phyloP scores from a whole-genome alignment of 64 coral and sea anemone genomes.

The Pocillopora damicornis region DNA sequence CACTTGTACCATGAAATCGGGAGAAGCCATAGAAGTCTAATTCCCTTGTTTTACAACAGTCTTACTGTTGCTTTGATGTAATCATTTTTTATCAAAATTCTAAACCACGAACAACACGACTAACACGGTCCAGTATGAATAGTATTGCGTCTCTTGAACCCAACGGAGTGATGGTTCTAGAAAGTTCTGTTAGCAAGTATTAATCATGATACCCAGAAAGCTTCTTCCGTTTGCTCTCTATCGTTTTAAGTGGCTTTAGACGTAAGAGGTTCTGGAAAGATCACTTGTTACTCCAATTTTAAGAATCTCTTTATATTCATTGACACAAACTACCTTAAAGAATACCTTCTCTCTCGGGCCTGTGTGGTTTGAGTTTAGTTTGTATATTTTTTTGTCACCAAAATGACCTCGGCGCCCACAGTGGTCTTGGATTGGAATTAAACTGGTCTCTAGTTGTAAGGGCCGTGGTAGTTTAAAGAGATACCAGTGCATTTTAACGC shows the following conservation, averaged over 20 bases:
- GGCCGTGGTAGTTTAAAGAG: too few relatives aligned
- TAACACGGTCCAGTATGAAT: background rate
- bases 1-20: background rate
- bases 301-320: background rate
- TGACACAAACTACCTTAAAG: background rate
- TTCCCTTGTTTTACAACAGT: background rate
- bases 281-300: background rate
- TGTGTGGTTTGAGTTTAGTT: background rate
- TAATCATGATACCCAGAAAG: background rate
- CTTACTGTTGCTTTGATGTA: constrained; percentile 21
- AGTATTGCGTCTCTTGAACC: too few relatives aligned
- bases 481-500: too few relatives aligned
- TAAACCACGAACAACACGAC: background rate
- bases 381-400: background rate
- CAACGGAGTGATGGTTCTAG: background rate
- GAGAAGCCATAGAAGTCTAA: background rate
- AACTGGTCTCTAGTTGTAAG: too few relatives aligned
- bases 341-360: background rate
- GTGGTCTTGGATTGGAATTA: background rate
- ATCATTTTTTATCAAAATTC: background rate
- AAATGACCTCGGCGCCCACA: background rate
- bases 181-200: background rate
- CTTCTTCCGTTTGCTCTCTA: background rate
- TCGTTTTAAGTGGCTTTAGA: background rate
- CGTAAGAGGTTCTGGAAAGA: background rate